A percentile compares a stretch with the other conserved stretches of the same genome.
These are phyloP conservation scores for Halyomorpha halys DNA, from an alignment of 1,140 invertebrate genomes.

Conservation along the genomic window DNA sequence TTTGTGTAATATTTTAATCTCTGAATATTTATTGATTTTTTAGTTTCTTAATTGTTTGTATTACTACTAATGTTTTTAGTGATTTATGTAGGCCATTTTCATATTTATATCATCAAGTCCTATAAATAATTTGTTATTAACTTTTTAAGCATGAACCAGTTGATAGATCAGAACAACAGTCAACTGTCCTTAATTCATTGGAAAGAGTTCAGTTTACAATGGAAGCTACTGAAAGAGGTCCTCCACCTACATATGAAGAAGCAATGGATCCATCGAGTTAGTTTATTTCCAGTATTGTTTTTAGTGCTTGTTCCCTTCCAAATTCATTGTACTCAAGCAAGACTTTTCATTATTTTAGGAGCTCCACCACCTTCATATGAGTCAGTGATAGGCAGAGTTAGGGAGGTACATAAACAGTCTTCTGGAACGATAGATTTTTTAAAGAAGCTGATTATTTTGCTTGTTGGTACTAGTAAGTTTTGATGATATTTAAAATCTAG, in stretches of 20 bases:
- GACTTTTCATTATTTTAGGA: neutral
- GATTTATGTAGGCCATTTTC: neutral
- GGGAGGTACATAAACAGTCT: constrained; percentile 23
- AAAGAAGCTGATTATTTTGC: constrained; percentile 22
- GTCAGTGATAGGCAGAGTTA: constrained; percentile 23
- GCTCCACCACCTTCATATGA: constrained; percentile 25
- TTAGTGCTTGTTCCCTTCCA: no score
- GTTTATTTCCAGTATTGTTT: neutral
- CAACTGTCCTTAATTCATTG: neutral
- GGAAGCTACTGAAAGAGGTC: constrained; percentile 22
- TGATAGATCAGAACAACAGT: neutral
- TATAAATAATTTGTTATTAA: neutral
- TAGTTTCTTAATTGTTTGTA: neutral
- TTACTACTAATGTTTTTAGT: no score
- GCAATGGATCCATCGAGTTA: constrained; percentile 23
- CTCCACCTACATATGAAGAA: constrained; percentile 23
- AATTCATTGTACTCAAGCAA: neutral
- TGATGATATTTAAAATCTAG: neutral
- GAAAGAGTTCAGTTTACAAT: constrained; percentile 23
- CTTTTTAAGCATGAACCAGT: neutral
- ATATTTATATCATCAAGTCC: neutral
- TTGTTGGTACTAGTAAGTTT: constrained; percentile 25
- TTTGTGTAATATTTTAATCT: neutral
- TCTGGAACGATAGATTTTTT: constrained; percentile 25
- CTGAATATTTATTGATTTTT: neutral